Evolutionary conservation across 2,888 invertebrate species (phyloP).

Genomic region (Halictus ligatus): DNA sequence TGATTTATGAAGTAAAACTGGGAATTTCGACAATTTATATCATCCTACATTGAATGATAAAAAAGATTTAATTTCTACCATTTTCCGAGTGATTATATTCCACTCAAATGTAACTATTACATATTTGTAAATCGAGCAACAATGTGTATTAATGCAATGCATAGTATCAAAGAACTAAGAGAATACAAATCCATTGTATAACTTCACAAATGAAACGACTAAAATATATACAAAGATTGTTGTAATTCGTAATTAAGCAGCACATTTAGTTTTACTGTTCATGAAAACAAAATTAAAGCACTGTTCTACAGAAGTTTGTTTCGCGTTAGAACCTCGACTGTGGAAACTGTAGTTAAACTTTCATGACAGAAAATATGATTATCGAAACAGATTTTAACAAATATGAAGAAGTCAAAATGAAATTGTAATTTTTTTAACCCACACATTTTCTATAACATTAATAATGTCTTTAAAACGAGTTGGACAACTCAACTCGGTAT

Average conservation of each 20-base stretch:
- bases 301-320: background rate
- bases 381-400: background rate
- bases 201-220: background rate
- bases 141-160: background rate
- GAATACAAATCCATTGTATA: background rate
- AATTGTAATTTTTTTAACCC: no score
- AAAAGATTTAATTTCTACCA: background rate
- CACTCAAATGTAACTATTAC: background rate
- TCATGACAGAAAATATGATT: background rate
- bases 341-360: background rate
- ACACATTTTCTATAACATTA: no score
- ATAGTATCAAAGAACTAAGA: background rate
- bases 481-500: no score
- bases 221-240: background rate
- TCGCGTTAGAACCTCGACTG: background rate
- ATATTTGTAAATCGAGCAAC: background rate
- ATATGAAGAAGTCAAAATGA: background rate
- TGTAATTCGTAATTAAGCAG: background rate
- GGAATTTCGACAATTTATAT: background rate
- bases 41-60: background rate
- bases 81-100: background rate
- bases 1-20: background rate
- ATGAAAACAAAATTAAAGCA: background rate
- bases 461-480: no score
- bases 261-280: background rate